phyloP scores from a whole-genome alignment of 2,888 invertebrate species.

The Adelognathus sp. region DNA sequence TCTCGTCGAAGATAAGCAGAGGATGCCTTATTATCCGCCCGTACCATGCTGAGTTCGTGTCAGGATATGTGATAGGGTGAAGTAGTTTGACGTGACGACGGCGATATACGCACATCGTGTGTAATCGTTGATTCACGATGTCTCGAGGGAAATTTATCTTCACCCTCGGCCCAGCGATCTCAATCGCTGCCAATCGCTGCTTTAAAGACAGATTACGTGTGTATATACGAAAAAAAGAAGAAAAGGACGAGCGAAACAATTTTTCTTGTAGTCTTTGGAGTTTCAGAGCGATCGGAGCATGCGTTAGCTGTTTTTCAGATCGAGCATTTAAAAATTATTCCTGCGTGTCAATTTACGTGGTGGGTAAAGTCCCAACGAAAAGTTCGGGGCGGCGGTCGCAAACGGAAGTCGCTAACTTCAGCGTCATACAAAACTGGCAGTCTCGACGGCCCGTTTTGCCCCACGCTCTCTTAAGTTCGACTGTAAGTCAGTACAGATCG shows the following conservation, averaged over 20 bases:
- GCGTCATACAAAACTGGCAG: too few relatives aligned
- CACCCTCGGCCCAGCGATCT: neutral
- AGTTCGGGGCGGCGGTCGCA: too few relatives aligned
- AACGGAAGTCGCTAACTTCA: too few relatives aligned
- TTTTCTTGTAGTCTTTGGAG: too few relatives aligned
- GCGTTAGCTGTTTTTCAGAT: too few relatives aligned
- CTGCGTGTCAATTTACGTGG: too few relatives aligned
- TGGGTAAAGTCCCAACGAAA: too few relatives aligned
- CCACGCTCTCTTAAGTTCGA: too few relatives aligned
- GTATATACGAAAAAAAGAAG: neutral
- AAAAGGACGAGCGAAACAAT: neutral
- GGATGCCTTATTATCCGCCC: conserved; percentile 16
- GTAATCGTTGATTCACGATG: conserved; percentile 19
- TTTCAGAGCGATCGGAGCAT: too few relatives aligned
- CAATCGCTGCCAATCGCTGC: neutral
- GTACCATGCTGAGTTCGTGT: neutral
- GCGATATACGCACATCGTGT: conserved; percentile 1
- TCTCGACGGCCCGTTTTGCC: too few relatives aligned
- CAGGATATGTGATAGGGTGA: conserved; percentile 3
- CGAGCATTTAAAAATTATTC: too few relatives aligned
- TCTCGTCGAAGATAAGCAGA: conserved; percentile 6
- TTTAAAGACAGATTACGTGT: neutral
- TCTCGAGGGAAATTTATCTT: conserved; percentile 36
- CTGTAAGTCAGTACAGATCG: too few relatives aligned
- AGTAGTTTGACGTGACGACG: conserved; percentile 8